A percentile compares a stretch with the other conserved stretches of the same genome.
Evolutionary conservation across 2,797 vertebrate genomes (phyloP).

Genomic region (Pseudomugil tenellus): DNA sequence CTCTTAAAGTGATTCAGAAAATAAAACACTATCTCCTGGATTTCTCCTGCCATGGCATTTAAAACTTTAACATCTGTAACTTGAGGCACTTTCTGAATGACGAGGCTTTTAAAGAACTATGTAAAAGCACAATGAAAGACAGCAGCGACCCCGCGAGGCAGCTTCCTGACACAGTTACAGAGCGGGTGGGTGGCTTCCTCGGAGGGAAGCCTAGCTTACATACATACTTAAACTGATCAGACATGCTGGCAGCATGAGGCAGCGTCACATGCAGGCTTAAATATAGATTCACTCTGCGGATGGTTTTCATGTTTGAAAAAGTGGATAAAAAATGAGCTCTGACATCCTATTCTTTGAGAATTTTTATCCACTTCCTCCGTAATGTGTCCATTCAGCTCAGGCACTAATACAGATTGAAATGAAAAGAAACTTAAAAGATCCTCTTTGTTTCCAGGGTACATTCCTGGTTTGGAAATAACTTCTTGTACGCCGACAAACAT

Average conservation of each 20-base stretch:
- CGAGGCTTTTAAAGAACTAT: conserved; percentile 66
- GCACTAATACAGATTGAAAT: conserved; percentile 18
- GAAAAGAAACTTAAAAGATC: conserved; percentile 7
- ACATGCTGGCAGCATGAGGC: conserved; percentile 74
- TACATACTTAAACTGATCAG: conserved; percentile 61
- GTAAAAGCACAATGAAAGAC: conserved; percentile 60
- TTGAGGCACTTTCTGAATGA: conserved; percentile 82
- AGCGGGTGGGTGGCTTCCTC: conserved; percentile 44
- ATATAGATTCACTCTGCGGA: conserved; percentile 63
- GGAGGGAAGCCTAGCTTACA: conserved; percentile 53
- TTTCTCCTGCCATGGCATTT: conserved; percentile 61
- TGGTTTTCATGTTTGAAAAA: conserved; percentile 35
- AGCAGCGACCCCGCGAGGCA: conserved; percentile 61
- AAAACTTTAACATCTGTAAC: conserved; percentile 63
- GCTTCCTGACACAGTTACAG: conserved; percentile 57
- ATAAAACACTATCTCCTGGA: conserved; percentile 78
- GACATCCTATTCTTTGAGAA: conserved; percentile 24
- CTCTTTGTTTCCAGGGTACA: conserved; percentile 25
- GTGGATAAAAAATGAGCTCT: conserved; percentile 10
- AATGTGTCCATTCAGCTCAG: conserved; percentile 11
- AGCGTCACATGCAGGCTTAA: conserved; percentile 73
- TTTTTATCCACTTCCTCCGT: conserved; percentile 22
- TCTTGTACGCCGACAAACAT: conserved; percentile 59
- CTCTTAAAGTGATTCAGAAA: conserved; percentile 79
- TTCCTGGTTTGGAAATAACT: conserved; percentile 48